Evolutionary conservation across 2,113 vertebrate species (phyloP), one percentile per base, ranked within the genome.

Genomic region (Perognathus longimembris): DNA sequence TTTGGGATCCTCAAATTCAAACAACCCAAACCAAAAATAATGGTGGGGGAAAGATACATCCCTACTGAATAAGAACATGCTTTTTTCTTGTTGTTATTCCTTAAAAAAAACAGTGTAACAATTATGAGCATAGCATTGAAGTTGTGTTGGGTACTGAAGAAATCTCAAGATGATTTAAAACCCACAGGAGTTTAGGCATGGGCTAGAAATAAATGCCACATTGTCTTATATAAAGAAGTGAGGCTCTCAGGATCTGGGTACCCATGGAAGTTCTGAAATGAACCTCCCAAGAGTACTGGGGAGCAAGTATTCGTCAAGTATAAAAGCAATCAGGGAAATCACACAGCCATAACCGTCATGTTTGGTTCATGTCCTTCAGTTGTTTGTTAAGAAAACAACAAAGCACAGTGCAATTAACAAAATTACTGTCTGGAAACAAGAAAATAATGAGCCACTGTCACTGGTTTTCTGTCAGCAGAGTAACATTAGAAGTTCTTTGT

Each of bases 381-480:
- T 92, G 45, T 90, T 90, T 96, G 59, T 50, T 91, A 83, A 91
- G 84, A 92, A 91, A 91, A 59, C 50, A 78, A 66, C 45, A 93
- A 89, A 93, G 28, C 84, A 83, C 54, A 22, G 32, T 76, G 61
- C 54, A 76, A 80, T 93, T 91, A 92, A 74, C 64, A 79, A 83
- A 84, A 80, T 76, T 63, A 42, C 85, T 84, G 73, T 30, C 66
- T 95, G 38, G 85, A 94, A 87, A 78, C 5, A 9, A 38, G 20
- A 63, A 93, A 90, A 82, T 66, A 87, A 93, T 89, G 36, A 89
- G 38, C 50, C 15, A 34, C 42, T 94, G 76, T 67, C 94, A 93
- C 59, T 36, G 67, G 66, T 81, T 79, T 89, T 42, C 54, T 91
- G 90, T 91, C 85, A 82, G 7, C 69, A 17, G 70, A 85, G 57